Evolutionary conservation across 2,113 vertebrate species (phyloP).

Genomic region (Myiopsitta monachus): DNA sequence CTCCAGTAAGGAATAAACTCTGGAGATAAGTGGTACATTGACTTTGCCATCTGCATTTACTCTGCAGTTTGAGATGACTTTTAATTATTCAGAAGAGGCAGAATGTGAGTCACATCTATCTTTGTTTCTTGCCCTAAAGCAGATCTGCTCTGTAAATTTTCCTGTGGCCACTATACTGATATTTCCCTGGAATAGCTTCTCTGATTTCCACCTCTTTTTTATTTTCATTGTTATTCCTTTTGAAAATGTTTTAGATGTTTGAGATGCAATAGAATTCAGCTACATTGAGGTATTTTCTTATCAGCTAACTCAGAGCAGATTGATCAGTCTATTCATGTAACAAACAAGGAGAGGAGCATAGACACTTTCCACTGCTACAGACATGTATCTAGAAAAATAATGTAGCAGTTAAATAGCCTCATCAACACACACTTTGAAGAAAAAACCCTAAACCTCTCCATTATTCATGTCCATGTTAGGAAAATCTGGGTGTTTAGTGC

Average conservation of each 20-base stretch:
- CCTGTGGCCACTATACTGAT: not conserved
- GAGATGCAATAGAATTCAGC: not conserved
- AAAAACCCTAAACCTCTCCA: not conserved
- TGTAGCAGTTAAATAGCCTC: not conserved
- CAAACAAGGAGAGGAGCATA: not conserved
- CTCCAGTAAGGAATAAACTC: not conserved
- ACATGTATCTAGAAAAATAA: not conserved
- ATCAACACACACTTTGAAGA: not conserved
- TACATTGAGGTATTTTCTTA: not conserved
- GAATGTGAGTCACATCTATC: slow-evolving; percentile 1
- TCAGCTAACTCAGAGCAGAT: not conserved
- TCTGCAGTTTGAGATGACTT: slow-evolving; percentile 26
- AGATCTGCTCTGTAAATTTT: slow-evolving; percentile 6
- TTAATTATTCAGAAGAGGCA: slow-evolving; percentile 50
- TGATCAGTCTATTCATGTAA: not conserved
- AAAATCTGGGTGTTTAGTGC: not conserved
- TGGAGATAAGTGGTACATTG: slow-evolving; percentile 20
- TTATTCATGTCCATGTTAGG: not conserved
- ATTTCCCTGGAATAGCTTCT: not conserved
- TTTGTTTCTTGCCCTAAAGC: slow-evolving; percentile 16
- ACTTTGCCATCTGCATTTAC: slow-evolving; percentile 44
- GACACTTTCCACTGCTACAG: not conserved
- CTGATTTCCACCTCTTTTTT: not conserved
- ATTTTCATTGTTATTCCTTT: not conserved
- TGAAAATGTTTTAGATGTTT: not conserved